Evolutionary conservation across 2,113 vertebrate genomes (phyloP), one percentile per base, ranked within the genome.

Genomic region (Poeciliopsis turrubarensis): DNA sequence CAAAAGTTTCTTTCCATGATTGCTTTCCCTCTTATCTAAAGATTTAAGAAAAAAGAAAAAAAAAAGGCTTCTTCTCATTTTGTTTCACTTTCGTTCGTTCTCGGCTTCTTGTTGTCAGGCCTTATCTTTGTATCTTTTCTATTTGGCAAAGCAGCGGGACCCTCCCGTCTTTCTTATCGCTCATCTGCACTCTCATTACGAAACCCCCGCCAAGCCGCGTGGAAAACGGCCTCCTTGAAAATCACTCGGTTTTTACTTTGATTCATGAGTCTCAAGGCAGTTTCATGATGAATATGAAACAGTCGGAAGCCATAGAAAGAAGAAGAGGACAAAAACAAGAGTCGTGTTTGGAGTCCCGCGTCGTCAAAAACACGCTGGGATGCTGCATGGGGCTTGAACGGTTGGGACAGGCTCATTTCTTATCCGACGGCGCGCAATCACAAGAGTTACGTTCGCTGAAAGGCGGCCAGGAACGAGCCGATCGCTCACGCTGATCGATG

Each of bases 91-190:
- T 32, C 26, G 47, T 2, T 32, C 25, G 47, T 69, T 77, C 62
- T 41, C 60, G 6, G 62, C 65, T 72, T 70, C 78, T 61, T 76
- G 34, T 77, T 77, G 71, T 80, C 54, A 72, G 72, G 73, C 67
- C 65, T 77, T 85, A 82, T 90, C 83, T 83, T 64, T 30, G 34
- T 75, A 68, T 51, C 1, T 1, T 64, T 29, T n/a, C 10, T 60
- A 17, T 74, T 41, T 62, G 69, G n/a, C 61, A 27, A n/a, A 77
- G 65, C 74, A 71, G 62, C 13, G 8, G 41, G 30, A 61, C n/a
- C 14, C 54, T 87, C 76, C 83, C 81, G 77, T 69, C 81, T 82
- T 72, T 78, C 65, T 85, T 83, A 87, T 89, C 87, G 65, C 69
- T 41, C 27, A 29, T 76, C 70, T 80, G 68, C 74, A 39, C 37